Conservation (phyloP, 2,113 vertebrate genomes). For the Taxidea taxus region DNA sequence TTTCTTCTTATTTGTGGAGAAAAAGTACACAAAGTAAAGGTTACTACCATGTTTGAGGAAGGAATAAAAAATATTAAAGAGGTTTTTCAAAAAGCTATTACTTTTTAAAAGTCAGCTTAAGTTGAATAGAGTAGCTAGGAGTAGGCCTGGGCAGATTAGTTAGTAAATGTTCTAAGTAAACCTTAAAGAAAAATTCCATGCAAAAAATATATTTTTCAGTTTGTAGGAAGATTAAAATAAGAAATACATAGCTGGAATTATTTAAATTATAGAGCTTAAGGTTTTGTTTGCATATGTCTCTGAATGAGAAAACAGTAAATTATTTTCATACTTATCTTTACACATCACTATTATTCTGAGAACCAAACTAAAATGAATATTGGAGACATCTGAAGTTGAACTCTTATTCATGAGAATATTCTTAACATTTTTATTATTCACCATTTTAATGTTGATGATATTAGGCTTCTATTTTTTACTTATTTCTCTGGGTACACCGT, state of each 20-base stretch:
- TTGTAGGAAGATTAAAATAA: neutral
- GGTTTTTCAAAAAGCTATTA: neutral
- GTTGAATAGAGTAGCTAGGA: neutral
- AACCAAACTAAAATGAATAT: neutral
- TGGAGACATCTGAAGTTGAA: neutral
- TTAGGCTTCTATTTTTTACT: neutral
- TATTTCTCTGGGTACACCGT: neutral
- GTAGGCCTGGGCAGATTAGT: neutral
- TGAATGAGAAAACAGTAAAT: neutral
- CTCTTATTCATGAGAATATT: neutral
- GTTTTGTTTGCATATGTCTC: neutral
- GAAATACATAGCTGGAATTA: neutral
- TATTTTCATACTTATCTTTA: neutral
- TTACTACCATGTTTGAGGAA: neutral
- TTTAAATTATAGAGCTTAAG: neutral
- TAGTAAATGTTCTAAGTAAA: neutral
- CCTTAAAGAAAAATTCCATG: neutral
- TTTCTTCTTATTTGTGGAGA: neutral
- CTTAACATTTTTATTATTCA: neutral
- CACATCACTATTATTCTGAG: neutral
- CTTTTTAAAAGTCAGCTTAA: neutral
- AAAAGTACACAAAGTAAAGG: neutral
- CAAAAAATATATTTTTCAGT: neutral
- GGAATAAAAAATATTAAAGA: neutral
- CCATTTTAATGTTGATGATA: neutral